These are phyloP conservation scores for Ennomos fuscantarius DNA, from an alignment of 2,888 invertebrate species.

Conservation along the genomic window DNA sequence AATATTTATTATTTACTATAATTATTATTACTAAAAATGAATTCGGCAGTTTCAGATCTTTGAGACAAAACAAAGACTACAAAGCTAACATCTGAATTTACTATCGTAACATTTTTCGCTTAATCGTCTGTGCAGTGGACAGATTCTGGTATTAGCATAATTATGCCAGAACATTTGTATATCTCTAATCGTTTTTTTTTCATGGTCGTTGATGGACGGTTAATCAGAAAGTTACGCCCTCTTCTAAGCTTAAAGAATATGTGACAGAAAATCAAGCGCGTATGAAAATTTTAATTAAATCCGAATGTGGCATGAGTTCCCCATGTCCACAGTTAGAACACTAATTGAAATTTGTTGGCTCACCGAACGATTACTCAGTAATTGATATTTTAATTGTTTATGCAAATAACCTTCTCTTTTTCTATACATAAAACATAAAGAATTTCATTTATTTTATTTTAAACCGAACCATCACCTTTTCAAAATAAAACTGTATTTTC, in stretches of 20 bases:
- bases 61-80: no score
- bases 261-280: slow-evolving; percentile 43
- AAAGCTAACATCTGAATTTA: no score
- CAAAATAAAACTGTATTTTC: slow-evolving; percentile 37
- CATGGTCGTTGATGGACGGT: neutral
- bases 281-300: slow-evolving; percentile 62
- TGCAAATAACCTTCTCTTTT: slow-evolving; percentile 45
- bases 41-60: no score
- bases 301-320: slow-evolving; percentile 60
- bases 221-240: slow-evolving; percentile 2
- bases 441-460: slow-evolving; percentile 15
- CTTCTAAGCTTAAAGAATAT: slow-evolving; percentile 30
- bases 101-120: no score
- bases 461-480: slow-evolving; percentile 6
- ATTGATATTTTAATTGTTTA: slow-evolving; percentile 68
- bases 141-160: no score
- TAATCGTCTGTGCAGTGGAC: no score
- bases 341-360: slow-evolving; percentile 67
- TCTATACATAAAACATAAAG: slow-evolving; percentile 10
- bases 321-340: slow-evolving; percentile 58
- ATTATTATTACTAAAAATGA: no score
- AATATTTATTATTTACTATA: no score
- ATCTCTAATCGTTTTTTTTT: neutral
- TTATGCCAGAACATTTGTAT: no score
- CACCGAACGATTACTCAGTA: slow-evolving; percentile 56